These are phyloP conservation scores for Anastatus disparis DNA, from an alignment of 1,140 invertebrate genomes.

Conservation along the genomic window DNA sequence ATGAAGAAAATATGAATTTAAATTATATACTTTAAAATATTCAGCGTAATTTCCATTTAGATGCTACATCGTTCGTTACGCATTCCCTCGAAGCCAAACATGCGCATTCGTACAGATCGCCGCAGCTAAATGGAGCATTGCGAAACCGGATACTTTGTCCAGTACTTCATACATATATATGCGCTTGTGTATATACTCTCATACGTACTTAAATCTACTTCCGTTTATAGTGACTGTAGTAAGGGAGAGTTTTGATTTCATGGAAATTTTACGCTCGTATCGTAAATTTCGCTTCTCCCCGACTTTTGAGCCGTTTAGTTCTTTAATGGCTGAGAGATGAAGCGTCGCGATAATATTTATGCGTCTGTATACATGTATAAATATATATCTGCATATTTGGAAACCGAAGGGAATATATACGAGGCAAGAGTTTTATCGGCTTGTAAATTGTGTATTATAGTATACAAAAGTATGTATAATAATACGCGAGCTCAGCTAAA, in stretches of 20 bases:
- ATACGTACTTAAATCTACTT: neutral
- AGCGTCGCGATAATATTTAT: no score
- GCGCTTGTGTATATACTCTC: neutral
- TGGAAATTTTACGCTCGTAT: constrained; percentile 34
- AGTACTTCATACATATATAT: neutral
- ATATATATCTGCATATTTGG: no score
- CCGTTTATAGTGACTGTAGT: neutral
- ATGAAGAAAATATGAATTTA: no score
- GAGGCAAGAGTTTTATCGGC: constrained; percentile 30
- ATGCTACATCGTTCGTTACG: neutral
- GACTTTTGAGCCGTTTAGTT: neutral
- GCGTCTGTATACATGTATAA: no score
- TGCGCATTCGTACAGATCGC: no score
- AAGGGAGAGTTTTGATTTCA: constrained; percentile 33
- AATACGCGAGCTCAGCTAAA: no score
- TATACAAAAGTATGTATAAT: no score
- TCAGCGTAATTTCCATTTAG: neutral
- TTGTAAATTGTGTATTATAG: constrained; percentile 7
- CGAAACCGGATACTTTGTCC: neutral
- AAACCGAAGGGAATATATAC: no score
- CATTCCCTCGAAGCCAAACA: neutral
- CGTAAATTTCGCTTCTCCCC: constrained; percentile 18
- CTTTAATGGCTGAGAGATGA: neutral
- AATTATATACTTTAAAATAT: no score
- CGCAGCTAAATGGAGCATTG: neutral